A percentile compares a stretch with the other conserved stretches of the same genome.
Evolutionary conservation across 2,113 vertebrate species (phyloP).

Genomic region (Eurypyga helias): DNA sequence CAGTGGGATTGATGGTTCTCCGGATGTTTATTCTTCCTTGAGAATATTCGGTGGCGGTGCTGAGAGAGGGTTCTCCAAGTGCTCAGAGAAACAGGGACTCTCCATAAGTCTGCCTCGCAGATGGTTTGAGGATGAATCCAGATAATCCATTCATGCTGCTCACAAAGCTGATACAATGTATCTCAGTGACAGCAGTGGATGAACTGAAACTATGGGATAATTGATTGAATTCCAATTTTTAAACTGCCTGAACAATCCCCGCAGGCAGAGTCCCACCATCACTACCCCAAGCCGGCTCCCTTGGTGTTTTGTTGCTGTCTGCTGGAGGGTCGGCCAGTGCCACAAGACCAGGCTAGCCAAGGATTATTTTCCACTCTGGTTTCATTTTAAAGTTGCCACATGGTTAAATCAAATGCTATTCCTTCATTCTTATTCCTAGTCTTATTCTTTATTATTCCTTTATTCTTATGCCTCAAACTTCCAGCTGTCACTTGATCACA

Average conservation of each 20-base stretch:
- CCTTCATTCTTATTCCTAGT: background rate
- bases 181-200: background rate
- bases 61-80: background rate
- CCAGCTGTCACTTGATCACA: background rate
- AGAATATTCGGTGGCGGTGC: background rate
- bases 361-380: background rate
- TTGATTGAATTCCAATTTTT: background rate
- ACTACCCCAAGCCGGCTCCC: fast-evolving
- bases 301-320: background rate
- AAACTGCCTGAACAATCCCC: background rate
- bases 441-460: too few relatives aligned
- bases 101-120: background rate
- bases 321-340: background rate
- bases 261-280: background rate
- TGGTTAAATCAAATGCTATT: background rate
- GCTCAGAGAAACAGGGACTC: background rate
- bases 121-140: background rate
- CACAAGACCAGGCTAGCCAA: background rate
- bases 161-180: background rate
- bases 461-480: background rate
- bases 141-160: background rate
- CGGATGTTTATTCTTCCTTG: background rate
- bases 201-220: background rate
- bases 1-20: too few relatives aligned
- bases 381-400: background rate